These are phyloP conservation scores for Lycaon pictus DNA, from an alignment of 2,113 vertebrate genomes.

Conservation along the genomic window DNA sequence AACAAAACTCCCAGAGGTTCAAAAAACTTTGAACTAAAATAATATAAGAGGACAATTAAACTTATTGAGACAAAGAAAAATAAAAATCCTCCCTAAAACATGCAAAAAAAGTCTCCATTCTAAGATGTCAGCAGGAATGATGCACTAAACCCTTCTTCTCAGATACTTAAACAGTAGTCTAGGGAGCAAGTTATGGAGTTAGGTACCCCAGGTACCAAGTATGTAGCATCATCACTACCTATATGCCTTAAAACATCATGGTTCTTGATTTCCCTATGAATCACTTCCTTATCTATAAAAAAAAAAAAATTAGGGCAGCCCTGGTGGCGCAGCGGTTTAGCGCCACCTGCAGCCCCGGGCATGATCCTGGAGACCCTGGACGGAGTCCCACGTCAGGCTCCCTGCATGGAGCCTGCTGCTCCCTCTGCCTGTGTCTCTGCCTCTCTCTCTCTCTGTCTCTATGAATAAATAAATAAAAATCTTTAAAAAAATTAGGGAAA, in stretches of 20 bases:
- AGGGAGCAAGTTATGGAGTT: too few relatives aligned
- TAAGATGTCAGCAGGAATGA: background rate
- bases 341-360: too few relatives aligned
- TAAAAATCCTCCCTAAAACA: background rate
- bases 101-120: background rate
- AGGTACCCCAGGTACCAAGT: background rate
- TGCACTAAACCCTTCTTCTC: background rate
- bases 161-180: background rate
- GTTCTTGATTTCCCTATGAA: background rate
- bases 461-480: too few relatives aligned
- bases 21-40: background rate
- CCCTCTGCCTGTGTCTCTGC: too few relatives aligned
- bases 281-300: background rate
- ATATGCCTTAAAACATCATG: background rate
- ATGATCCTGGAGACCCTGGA: too few relatives aligned
- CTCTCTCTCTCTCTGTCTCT: too few relatives aligned
- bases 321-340: too few relatives aligned
- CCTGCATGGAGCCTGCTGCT: too few relatives aligned
- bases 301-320: background rate
- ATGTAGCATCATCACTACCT: background rate
- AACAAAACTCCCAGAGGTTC: background rate
- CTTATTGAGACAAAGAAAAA: background rate
- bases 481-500: background rate
- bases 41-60: background rate
- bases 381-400: too few relatives aligned